phyloP scores from a whole-genome alignment of 2,888 invertebrate species.

The Keiferia lycopersicella region DNA sequence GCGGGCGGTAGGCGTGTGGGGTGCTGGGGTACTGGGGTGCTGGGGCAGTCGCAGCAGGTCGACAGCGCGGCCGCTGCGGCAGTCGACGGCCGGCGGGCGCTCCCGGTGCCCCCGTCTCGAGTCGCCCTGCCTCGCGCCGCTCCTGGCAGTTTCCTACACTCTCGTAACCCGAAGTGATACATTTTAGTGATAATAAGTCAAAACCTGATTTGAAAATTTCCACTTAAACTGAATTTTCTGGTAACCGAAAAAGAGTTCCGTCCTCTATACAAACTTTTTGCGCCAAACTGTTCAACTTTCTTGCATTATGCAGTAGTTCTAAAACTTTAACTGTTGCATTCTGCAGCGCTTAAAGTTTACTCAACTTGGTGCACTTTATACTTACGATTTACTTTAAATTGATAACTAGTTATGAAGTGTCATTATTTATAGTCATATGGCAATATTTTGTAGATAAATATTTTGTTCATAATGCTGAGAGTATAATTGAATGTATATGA shows the following conservation, averaged over 20 bases:
- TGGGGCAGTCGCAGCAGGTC: constrained; percentile 22
- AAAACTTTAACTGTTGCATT: constrained; percentile 27
- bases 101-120: background rate
- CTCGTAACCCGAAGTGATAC: constrained; percentile 2
- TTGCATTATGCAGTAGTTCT: constrained; percentile 9
- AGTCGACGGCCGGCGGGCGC: constrained; percentile 39
- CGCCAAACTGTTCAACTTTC: constrained; percentile 6
- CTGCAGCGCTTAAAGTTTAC: background rate
- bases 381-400: background rate
- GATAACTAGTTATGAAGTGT: background rate
- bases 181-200: background rate
- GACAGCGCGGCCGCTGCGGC: constrained; percentile 47
- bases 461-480: too few relatives aligned
- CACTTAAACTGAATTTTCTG: background rate
- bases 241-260: background rate
- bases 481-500: too few relatives aligned
- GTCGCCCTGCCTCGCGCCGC: background rate
- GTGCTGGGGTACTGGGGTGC: constrained; percentile 41
- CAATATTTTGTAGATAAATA: background rate
- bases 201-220: background rate
- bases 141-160: background rate
- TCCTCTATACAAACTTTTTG: background rate
- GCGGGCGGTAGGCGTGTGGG: constrained; percentile 30
- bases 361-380: background rate
- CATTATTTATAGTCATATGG: too few relatives aligned